Base-by-base conservation (phyloP, 2,888 invertebrate genomes). In the Lacanobia wlatinum region DNA sequence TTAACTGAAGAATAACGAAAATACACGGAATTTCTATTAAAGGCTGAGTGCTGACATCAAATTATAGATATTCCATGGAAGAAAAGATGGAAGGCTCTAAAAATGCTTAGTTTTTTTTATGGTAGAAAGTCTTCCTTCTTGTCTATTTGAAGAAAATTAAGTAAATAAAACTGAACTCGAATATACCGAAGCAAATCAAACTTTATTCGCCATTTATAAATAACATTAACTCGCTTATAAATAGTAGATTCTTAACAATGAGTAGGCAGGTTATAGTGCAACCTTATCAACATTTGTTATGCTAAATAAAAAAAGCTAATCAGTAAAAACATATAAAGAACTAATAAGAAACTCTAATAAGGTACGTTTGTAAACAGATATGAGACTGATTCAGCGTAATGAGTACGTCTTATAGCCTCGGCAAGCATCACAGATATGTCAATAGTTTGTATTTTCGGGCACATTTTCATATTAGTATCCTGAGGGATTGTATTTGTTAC, bases 341-440 rank as follows among this genome's bases (percentile, higher is more conserved):
- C 62, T 60, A 73, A 63, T n/a, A n/a, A n/a, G n/a, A 46, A 18
- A 70, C 56, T 73, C 90, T 97, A 98, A 96, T 98, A 98, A 84
- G 99, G 99, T 93, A 99, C 99, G 96, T 99, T 99, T 80, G 98
- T 99, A 96, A 99, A 99, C 83, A 99, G 97, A 96, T 99, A 99
- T 73, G 99, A 99, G 66, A 99, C 99, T 66, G 99, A 99, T 96
- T 99, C 99, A 68, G 99, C 99, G 92, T 99, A 99, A 96, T 99
- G 99, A 79, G 99, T 99, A 90, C 99, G 97, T 89, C 99, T 97
- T 80, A 99, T 99, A 67, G 99, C 99, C 95, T 99, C 99, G 21
- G 99, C 99, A 90, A 99, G 98, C 98, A 99, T 99, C 98, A 99
- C 99, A 18, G 99, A 99, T 71, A 99, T 98, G 94, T 99, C 99